Base-by-base conservation (phyloP, 1,140 invertebrate species). In the Conopomorpha cramerella region DNA sequence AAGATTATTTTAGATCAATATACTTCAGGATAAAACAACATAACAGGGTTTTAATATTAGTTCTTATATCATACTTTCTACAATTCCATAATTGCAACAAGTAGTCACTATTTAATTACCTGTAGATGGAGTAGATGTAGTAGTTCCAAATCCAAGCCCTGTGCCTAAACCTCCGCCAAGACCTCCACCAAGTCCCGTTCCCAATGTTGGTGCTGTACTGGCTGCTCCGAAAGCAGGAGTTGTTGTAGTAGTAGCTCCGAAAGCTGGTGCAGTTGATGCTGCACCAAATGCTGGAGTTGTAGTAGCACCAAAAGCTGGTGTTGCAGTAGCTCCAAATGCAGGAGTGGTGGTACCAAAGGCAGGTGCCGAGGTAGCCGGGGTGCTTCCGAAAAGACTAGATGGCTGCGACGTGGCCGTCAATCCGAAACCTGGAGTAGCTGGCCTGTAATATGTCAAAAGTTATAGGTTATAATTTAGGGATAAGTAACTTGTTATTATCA, bases 361-460 rank as follows among this genome's bases (percentile, higher is more conserved):
- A 11, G 51, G 47, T 4, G 50, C 46, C 3, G 56, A 15, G 4
- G 45, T 40, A 0, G 49, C 41, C 36, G 43, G 51, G 0, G 57
- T 55, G 3, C 61, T 63, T 40, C 68, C 71, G 8, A 74, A 39
- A 6, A 65, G 57, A 6, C 59, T 61, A 0, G 67, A 56, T 1
- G 61, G 49, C 42, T 73, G 67, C 7, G 62, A 43, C 10, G 63
- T 60, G 8, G 55, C 51, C 1, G 59, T 54, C 31, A 70, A 47
- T n/a, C 70, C 70, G 43, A 74, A 74, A 14, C 52, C 59, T 15
- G 66, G 53, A 0, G 66, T 65, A 1, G 70, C 55, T 4, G 63
- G 64, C 33, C 70, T 74, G 32, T 32, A 49, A 49, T n/a, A n/a
- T n/a, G n/a, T n/a, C n/a, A n/a, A n/a, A n/a, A n/a, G n/a, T n/a